phyloP scores from a whole-genome alignment of 2,888 invertebrate species.

The Dendrolimus houi region DNA sequence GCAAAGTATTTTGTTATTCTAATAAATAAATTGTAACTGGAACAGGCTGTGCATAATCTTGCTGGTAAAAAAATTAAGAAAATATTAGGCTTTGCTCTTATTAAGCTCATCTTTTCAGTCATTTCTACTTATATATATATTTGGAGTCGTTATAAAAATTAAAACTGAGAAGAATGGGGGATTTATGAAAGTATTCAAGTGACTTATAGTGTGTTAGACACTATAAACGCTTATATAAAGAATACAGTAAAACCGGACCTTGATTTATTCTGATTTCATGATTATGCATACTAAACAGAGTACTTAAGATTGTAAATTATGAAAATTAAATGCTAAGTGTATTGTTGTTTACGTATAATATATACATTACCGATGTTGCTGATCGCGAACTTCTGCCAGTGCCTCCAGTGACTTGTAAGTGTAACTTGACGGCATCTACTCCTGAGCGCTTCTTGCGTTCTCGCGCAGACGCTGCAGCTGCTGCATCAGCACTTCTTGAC shows the following conservation, averaged over 20 bases:
- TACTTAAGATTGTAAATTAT: not conserved
- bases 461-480: slow-evolving; percentile 23
- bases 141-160: not conserved
- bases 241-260: not conserved
- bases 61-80: no score
- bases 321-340: not conserved
- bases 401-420: slow-evolving; percentile 53
- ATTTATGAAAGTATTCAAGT: not conserved
- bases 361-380: slow-evolving; percentile 49
- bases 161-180: not conserved
- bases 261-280: not conserved
- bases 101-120: no score
- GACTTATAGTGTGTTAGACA: no score
- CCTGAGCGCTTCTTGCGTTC: slow-evolving; percentile 55
- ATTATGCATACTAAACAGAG: not conserved
- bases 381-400: slow-evolving; percentile 66
- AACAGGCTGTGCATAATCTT: no score
- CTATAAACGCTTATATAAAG: no score
- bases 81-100: no score
- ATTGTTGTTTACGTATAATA: not conserved
- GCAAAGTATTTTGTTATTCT: slow-evolving; percentile 4
- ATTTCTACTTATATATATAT: no score
- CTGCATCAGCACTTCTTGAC: slow-evolving; percentile 8
- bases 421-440: slow-evolving; percentile 61
- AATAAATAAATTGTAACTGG: not conserved